Percentiles rank a stretch among this genome's conserved stretches.
Evolutionary conservation across 2,113 vertebrate species (phyloP).

Genomic region (Burhinus bistriatus): DNA sequence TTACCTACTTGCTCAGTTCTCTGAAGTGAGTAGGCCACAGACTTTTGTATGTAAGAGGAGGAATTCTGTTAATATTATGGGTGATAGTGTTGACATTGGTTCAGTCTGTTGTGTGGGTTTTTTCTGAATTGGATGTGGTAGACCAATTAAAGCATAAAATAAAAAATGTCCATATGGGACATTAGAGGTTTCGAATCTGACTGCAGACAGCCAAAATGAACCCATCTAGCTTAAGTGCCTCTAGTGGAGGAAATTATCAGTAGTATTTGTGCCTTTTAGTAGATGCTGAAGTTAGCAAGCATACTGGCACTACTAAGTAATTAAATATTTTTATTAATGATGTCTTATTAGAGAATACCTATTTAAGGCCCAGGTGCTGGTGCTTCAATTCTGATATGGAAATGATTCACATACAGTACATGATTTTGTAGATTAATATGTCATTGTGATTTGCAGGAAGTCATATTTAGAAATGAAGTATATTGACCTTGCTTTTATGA

Average conservation of each 20-base stretch:
- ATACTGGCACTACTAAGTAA: background rate
- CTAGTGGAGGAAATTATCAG: background rate
- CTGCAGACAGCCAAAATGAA: background rate
- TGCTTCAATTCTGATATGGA: background rate
- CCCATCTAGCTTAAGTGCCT: background rate
- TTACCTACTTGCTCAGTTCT: background rate
- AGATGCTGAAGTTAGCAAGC: background rate
- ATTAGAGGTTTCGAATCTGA: background rate
- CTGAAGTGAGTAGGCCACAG: background rate
- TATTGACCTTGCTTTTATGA: background rate
- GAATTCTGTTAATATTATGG: background rate
- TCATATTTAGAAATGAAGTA: background rate
- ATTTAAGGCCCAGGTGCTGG: background rate
- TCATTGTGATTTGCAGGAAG: slow-evolving; percentile 21
- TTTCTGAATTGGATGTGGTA: background rate
- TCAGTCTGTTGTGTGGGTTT: background rate
- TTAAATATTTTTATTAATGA: background rate
- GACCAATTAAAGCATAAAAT: background rate
- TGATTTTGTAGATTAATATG: background rate
- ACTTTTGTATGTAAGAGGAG: background rate
- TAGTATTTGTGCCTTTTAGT: background rate
- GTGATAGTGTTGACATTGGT: background rate
- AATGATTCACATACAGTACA: background rate
- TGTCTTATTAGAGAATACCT: background rate
- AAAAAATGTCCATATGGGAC: background rate